Percentiles rank a stretch among this genome's conserved stretches.
These are phyloP conservation scores for Sinonovacula constricta DNA, from an alignment of 1,140 invertebrate species.

Conservation along the genomic window DNA sequence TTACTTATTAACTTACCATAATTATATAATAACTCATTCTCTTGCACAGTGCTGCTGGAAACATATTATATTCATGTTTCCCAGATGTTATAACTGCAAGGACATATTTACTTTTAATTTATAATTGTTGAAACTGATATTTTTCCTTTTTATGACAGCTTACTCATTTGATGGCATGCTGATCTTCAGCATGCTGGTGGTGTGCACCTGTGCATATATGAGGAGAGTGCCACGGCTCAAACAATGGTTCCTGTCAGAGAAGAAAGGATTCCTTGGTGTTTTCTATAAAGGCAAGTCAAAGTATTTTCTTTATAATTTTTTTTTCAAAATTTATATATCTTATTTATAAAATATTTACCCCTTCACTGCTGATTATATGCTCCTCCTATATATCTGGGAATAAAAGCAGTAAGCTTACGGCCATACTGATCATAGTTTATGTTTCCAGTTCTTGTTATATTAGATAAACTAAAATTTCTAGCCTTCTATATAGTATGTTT, in stretches of 20 bases:
- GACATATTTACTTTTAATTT: too few species aligned
- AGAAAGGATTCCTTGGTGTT: slow-evolving; percentile 78
- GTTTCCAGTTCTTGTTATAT: too few species aligned
- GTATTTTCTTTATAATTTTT: background rate
- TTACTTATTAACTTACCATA: too few species aligned
- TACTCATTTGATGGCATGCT: slow-evolving; percentile 79
- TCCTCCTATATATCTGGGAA: background rate
- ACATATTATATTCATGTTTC: too few species aligned
- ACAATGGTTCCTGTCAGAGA: slow-evolving; percentile 77
- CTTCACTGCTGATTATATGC: background rate
- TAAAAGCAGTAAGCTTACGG: background rate
- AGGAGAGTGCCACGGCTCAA: slow-evolving; percentile 75
- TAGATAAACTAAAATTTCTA: too few species aligned
- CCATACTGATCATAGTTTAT: too few species aligned
- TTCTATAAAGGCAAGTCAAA: slow-evolving; percentile 77
- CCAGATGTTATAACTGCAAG: too few species aligned
- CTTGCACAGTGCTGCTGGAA: too few species aligned
- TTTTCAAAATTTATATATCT: background rate
- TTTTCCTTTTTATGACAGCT: slow-evolving; percentile 64
- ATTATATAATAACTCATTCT: too few species aligned
- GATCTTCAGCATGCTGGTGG: slow-evolving; percentile 74
- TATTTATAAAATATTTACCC: background rate
- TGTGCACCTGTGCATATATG: slow-evolving; percentile 79
- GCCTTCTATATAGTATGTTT: too few species aligned
- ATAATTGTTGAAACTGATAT: too few species aligned